phyloP scores from a whole-genome alignment of 1,140 invertebrate genomes.

The Apis florea region DNA sequence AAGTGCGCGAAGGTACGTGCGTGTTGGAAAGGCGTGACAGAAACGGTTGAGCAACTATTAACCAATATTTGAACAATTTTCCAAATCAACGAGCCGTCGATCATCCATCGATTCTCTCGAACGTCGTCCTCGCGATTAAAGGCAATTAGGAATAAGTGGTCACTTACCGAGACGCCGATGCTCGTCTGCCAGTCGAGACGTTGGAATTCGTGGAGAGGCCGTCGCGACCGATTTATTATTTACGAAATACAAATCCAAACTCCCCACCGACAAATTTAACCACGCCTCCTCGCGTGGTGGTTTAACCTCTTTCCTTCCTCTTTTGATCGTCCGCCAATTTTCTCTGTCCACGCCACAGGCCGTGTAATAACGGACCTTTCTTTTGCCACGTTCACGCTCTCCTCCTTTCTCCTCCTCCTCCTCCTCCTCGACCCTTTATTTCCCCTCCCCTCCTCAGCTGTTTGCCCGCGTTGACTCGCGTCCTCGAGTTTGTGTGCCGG shows the following conservation, averaged over 20 bases:
- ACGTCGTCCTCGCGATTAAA: too few relatives aligned
- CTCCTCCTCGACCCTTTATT: slow-evolving; percentile 38
- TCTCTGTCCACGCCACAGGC: slow-evolving; percentile 38
- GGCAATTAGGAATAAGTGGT: too few relatives aligned
- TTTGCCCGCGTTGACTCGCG: slow-evolving; percentile 40
- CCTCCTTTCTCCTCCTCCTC: slow-evolving; percentile 44
- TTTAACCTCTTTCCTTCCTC: slow-evolving; percentile 37
- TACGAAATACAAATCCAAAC: slow-evolving; percentile 75
- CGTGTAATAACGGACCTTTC: slow-evolving; percentile 52
- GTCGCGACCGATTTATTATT: slow-evolving; percentile 56
- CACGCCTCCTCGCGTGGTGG: slow-evolving; percentile 67
- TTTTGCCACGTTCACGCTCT: slow-evolving; percentile 48
- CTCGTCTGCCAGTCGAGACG: background rate
- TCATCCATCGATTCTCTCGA: too few relatives aligned
- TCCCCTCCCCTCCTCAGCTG: slow-evolving; percentile 26
- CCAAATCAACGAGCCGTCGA: too few relatives aligned
- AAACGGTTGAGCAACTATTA: too few relatives aligned
- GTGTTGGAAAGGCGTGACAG: too few relatives aligned
- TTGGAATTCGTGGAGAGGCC: background rate
- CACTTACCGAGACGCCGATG: too few relatives aligned
- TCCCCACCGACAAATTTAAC: slow-evolving; percentile 68
- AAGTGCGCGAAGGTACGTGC: too few relatives aligned
- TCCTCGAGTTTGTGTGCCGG: slow-evolving; percentile 51
- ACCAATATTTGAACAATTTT: too few relatives aligned
- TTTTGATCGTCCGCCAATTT: slow-evolving; percentile 38